Evolutionary conservation across 2,113 vertebrate genomes (phyloP).

Genomic region (Eurypyga helias): DNA sequence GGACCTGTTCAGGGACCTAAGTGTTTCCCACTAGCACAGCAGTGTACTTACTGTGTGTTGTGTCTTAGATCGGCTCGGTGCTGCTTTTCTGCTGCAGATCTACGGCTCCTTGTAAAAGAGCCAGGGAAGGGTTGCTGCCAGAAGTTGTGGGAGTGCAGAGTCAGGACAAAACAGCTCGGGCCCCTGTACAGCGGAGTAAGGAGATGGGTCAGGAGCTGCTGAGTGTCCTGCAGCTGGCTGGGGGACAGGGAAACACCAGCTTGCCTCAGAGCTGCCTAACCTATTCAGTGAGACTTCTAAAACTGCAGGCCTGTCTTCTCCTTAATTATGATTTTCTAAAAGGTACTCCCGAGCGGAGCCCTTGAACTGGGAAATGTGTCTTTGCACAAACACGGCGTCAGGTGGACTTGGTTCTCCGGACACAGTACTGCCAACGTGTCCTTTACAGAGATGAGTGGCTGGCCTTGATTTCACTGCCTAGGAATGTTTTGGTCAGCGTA

Average conservation of each 20-base stretch:
- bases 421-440: background rate
- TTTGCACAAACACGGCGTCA: background rate
- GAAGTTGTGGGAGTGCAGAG: background rate
- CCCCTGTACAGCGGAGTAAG: background rate
- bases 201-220: background rate
- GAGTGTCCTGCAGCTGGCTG: background rate
- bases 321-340: background rate
- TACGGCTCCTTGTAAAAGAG: background rate
- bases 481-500: conserved; percentile 34
- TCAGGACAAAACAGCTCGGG: background rate
- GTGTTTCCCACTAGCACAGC: background rate
- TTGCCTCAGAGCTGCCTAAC: background rate
- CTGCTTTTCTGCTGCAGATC: background rate
- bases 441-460: background rate
- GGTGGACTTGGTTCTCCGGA: background rate
- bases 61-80: background rate
- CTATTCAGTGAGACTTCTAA: background rate
- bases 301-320: background rate
- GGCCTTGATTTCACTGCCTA: conserved; percentile 12
- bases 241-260: background rate
- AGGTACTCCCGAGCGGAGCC: background rate
- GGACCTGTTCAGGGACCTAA: background rate
- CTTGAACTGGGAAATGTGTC: background rate
- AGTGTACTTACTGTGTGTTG: background rate
- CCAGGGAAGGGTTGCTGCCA: background rate